Conservation (phyloP, 2,113 vertebrate genomes). For the Vulpes lagopus region DNA sequence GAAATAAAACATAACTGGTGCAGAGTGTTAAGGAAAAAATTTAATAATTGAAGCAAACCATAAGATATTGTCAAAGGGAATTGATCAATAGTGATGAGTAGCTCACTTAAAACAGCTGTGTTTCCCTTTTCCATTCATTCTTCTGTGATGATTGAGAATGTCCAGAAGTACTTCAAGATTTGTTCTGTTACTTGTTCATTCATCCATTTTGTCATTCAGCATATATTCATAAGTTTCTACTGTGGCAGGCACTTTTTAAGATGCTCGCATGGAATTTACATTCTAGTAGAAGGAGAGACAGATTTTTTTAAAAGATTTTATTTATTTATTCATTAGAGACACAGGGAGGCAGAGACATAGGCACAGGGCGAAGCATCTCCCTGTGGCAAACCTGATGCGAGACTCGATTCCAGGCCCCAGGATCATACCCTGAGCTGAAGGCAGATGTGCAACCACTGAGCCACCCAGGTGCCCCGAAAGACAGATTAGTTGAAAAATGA, state of each 20-base stretch:
- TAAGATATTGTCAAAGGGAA: neutral
- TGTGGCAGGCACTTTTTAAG: neutral
- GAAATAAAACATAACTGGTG: neutral
- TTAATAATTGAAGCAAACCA: neutral
- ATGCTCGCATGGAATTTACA: neutral
- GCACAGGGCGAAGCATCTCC: no score
- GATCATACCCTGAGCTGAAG: no score
- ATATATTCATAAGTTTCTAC: neutral
- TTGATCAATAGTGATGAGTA: neutral
- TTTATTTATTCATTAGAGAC: no score
- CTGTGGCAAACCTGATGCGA: no score
- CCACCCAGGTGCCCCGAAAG: neutral
- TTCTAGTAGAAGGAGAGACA: neutral
- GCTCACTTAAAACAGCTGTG: neutral
- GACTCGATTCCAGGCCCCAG: no score
- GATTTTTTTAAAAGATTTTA: no score
- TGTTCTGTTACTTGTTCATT: neutral
- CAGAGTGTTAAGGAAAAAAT: conserved; percentile 41
- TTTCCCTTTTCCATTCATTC: neutral
- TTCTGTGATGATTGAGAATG: neutral
- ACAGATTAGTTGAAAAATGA: neutral
- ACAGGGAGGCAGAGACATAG: no score
- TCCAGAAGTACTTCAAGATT: neutral
- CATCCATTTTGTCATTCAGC: neutral
- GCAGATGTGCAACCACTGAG: no score